Evolutionary conservation across 2,888 invertebrate genomes (phyloP), one percentile per base, ranked within the genome.

Genomic region (Drosophila dives): DNA sequence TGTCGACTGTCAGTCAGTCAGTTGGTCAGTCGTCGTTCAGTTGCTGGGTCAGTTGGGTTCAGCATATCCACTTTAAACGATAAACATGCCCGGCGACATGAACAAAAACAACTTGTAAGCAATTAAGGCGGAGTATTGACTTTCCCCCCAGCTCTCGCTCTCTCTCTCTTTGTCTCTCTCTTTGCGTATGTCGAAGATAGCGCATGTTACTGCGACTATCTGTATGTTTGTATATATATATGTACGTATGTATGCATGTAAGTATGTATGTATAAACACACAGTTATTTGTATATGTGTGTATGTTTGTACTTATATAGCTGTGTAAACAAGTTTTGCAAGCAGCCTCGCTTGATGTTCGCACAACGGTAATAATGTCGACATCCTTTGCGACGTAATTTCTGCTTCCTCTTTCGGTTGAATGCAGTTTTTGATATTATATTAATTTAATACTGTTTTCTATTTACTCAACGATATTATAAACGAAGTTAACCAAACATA

Each of bases 81-180:
- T 83, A 83, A 85, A 87, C 87, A 85, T 77, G 72, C 78, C 71
- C 84, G 77, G 65, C 73, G 72, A 81, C 76, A 82, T 78, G 71
- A 62, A 54, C 84, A 83, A 79, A 72, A 83, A 75, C 83, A 87
- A 83, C 81, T 85, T 87, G 85, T 85, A 87, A 81, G 88, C 85
- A 86, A 86, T 86, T 86, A 87, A 85, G 85, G 55, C 79, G 72
- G 71, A 78, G 82, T 76, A 86, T 85, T 77, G 84, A 78, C 85
- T 80, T 75, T 64, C 53, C 51, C 36, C 26, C 50, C 29, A 4
- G n/a, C n/a, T 5, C 26, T 26, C 26, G 2, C 26, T 26, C 26
- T 26, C 26, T 3, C 26, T 26, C 26, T 26, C 26, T 23, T 4
- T 26, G 4, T 26, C 26, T 26, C 26, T 26, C 50, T 54, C 59